These are phyloP conservation scores for Drosophila trichaetosa DNA, from an alignment of 2,888 invertebrate species.

Conservation along the genomic window DNA sequence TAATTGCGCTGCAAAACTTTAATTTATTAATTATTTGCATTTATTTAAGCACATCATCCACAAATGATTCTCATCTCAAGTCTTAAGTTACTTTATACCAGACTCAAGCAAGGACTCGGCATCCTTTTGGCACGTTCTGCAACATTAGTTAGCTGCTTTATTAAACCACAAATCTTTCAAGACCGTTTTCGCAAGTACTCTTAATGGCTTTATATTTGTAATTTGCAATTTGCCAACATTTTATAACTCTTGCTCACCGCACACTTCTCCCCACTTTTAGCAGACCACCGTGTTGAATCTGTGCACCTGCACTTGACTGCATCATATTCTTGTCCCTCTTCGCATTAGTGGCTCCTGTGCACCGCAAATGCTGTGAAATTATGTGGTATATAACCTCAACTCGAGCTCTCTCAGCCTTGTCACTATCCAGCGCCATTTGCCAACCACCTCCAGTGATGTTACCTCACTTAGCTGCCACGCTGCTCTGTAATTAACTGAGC, in stretches of 20 bases:
- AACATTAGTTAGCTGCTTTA: constrained; percentile 1
- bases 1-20: not conserved
- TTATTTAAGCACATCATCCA: not conserved
- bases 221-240: constrained; percentile 17
- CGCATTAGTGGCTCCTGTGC: constrained; percentile 56
- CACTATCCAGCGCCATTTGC: not conserved
- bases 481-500: constrained; percentile 73
- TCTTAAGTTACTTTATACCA: not conserved
- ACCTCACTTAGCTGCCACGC: constrained; percentile 35
- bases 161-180: constrained; percentile 1
- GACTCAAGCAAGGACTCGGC: not conserved
- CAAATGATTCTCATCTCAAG: not conserved
- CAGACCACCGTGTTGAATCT: constrained; percentile 19
- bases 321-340: constrained; percentile 24
- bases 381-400: constrained; percentile 50
- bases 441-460: constrained; percentile 1
- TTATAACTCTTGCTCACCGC: not conserved
- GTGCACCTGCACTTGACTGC: constrained; percentile 35
- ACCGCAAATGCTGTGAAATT: constrained; percentile 70
- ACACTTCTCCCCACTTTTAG: not conserved
- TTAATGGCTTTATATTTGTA: constrained; percentile 11
- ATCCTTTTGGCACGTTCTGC: not conserved
- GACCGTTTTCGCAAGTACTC: not conserved
- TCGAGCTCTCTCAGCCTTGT: not conserved
- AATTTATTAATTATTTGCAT: constrained; percentile 1